A percentile compares a stretch with the other conserved stretches of the same genome.
phyloP scores from a whole-genome alignment of 2,888 invertebrate species.

The Mythimna impura region DNA sequence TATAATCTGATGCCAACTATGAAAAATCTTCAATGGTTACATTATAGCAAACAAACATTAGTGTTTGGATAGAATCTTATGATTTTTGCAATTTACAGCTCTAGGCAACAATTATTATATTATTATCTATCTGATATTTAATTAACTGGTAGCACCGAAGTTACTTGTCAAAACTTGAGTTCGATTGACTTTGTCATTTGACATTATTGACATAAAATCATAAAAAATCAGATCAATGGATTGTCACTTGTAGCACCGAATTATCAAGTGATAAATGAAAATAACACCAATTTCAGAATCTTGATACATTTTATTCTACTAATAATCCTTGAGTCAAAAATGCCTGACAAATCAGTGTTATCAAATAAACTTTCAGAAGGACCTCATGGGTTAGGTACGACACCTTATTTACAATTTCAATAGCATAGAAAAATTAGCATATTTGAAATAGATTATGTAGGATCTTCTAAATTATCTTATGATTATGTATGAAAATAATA shows the following conservation, averaged over 20 bases:
- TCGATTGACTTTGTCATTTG: not conserved
- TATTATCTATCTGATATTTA: too few relatives aligned
- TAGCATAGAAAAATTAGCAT: not conserved
- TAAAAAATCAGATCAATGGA: not conserved
- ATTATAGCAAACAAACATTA: too few relatives aligned
- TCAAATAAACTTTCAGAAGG: slow-evolving; percentile 85
- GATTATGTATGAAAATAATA: slow-evolving; percentile 14
- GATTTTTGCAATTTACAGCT: too few relatives aligned
- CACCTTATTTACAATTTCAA: not conserved
- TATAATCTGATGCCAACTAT: too few relatives aligned
- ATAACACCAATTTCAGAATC: not conserved
- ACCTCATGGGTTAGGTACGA: slow-evolving; percentile 90
- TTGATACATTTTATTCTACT: not conserved
- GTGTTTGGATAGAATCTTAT: too few relatives aligned
- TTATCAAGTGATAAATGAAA: slow-evolving; percentile 1
- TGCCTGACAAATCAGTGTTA: slow-evolving; percentile 80
- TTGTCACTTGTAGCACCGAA: not conserved
- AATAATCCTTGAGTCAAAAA: slow-evolving; percentile 12
- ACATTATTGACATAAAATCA: not conserved
- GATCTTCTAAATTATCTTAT: not conserved
- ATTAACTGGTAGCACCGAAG: not conserved
- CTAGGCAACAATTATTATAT: too few relatives aligned
- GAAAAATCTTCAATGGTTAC: too few relatives aligned
- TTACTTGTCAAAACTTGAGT: not conserved
- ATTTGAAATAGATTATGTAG: not conserved